Conservation (phyloP, 2,113 vertebrate species). For the Equus przewalskii region DNA sequence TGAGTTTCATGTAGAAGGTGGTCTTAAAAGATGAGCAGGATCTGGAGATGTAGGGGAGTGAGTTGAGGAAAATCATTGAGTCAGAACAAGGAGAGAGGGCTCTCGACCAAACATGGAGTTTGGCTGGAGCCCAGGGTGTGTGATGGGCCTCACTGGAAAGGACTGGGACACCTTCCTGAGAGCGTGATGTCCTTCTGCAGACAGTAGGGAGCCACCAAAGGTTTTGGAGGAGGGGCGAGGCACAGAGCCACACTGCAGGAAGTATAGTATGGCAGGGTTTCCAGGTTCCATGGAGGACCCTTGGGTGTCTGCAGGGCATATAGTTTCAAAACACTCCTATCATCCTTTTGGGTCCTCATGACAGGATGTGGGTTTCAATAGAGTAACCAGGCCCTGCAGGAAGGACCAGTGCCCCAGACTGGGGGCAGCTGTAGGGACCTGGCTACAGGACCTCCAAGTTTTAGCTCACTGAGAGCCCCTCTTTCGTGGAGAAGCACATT, state of each 20-base stretch:
- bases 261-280: rapidly evolving
- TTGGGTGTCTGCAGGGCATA: not conserved
- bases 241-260: not conserved
- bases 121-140: not conserved
- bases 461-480: not conserved
- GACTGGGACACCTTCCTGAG: not conserved
- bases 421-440: too few species aligned
- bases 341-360: not conserved
- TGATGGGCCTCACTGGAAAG: not conserved
- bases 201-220: not conserved
- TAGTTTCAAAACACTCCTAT: not conserved
- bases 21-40: not conserved
- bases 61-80: not conserved
- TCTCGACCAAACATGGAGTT: not conserved
- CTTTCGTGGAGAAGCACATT: not conserved
- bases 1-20: not conserved
- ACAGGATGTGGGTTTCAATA: not conserved
- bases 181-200: not conserved
- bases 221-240: not conserved
- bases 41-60: not conserved
- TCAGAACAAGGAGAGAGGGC: not conserved
- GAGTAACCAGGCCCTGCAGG: not conserved
- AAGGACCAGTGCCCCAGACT: not conserved
- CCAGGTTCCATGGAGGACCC: rapidly evolving
- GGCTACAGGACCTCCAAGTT: not conserved